A percentile compares a stretch with the other conserved stretches of the same genome.
phyloP scores from a whole-genome alignment of 2,797 vertebrate species.

The Bovichtus diacanthus region DNA sequence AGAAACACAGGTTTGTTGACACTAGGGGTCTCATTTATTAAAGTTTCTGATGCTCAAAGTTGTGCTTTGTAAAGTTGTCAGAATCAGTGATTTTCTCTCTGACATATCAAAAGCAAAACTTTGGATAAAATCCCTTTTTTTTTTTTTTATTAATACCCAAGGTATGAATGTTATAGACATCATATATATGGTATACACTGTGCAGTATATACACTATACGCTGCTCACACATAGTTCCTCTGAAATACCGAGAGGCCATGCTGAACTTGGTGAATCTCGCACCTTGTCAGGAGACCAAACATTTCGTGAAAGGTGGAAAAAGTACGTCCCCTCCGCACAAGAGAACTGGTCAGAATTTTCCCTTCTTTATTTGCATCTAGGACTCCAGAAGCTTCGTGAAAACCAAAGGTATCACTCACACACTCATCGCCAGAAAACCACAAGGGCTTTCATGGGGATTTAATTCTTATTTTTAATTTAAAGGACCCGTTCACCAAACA shows the following conservation, averaged over 20 bases:
- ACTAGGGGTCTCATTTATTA: conserved; percentile 68
- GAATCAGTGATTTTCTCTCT: conserved; percentile 24
- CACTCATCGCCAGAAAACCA: too few species aligned
- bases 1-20: conserved; percentile 60
- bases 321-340: background rate
- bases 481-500: conserved; percentile 22
- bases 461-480: too few species aligned
- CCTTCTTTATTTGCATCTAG: too few species aligned
- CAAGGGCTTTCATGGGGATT: too few species aligned
- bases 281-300: conserved; percentile 12
- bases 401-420: too few species aligned
- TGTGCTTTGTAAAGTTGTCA: conserved; percentile 55
- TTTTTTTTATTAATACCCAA: conserved; percentile 53
- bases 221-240: background rate
- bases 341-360: conserved; percentile 20
- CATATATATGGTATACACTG: conserved; percentile 56
- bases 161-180: conserved; percentile 55
- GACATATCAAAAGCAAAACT: conserved; percentile 48
- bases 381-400: too few species aligned
- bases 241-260: conserved; percentile 4
- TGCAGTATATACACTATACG: conserved; percentile 55
- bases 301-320: background rate
- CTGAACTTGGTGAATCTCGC: conserved; percentile 3
- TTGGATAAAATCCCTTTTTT: conserved; percentile 49
- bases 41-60: conserved; percentile 54